Conservation (phyloP, 2,797 vertebrate species). For the Salmo trutta region DNA sequence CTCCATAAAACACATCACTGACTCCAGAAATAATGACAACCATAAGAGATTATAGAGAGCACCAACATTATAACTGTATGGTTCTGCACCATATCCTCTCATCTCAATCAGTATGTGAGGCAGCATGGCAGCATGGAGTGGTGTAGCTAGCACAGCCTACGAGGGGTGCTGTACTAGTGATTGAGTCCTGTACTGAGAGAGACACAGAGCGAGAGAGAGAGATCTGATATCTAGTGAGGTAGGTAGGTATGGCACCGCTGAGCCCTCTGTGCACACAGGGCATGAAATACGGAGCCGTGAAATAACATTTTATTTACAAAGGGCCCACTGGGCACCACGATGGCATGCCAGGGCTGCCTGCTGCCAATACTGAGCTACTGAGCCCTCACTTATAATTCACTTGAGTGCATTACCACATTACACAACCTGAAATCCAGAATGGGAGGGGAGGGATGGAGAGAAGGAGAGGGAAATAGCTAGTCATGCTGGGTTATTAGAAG, state of each 20-base stretch:
- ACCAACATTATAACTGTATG: slow-evolving; percentile 46
- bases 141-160: not conserved
- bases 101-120: slow-evolving; percentile 72
- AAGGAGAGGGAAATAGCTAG: slow-evolving; percentile 54
- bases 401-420: slow-evolving; percentile 67
- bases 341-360: slow-evolving; percentile 62
- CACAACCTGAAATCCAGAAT: slow-evolving; percentile 41
- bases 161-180: slow-evolving; percentile 45
- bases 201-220: not conserved
- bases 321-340: slow-evolving; percentile 72
- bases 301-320: slow-evolving; percentile 80
- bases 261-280: slow-evolving; percentile 69
- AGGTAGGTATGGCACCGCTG: slow-evolving; percentile 72
- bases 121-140: slow-evolving; percentile 47
- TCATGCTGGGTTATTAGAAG: slow-evolving; percentile 58
- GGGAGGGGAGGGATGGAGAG: slow-evolving; percentile 24
- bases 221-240: slow-evolving; percentile 71
- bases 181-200: slow-evolving; percentile 65
- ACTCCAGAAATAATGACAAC: slow-evolving; percentile 41
- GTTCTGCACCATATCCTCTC: slow-evolving; percentile 67
- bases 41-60: not conserved
- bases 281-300: slow-evolving; percentile 76
- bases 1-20: slow-evolving; percentile 47
- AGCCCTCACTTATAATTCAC: slow-evolving; percentile 60
- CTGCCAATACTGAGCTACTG: slow-evolving; percentile 27